phyloP scores from a whole-genome alignment of 2,797 vertebrate genomes.

The Bradypodion pumilum region DNA sequence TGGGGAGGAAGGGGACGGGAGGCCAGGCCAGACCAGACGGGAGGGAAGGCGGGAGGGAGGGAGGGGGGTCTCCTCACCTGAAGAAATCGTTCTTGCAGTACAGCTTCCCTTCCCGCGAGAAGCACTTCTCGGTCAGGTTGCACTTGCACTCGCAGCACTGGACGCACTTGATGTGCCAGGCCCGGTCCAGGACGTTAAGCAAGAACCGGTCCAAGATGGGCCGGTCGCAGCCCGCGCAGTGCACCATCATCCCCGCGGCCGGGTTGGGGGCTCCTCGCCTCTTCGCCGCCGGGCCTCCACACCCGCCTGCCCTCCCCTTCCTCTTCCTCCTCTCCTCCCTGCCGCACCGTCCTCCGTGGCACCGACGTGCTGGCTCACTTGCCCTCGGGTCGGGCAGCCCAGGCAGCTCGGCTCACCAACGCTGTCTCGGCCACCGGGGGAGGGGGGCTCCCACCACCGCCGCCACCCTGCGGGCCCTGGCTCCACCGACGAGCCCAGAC shows the following conservation, averaged over 20 bases:
- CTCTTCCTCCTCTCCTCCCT: background rate
- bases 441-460: background rate
- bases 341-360: background rate
- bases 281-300: background rate
- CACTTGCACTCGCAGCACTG: conserved; percentile 99
- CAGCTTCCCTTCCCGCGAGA: conserved; percentile 97
- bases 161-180: conserved; percentile 98
- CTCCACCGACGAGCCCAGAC: too few species aligned
- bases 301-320: conserved; percentile 33
- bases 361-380: background rate
- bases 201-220: conserved; percentile 98
- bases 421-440: conserved; percentile 21
- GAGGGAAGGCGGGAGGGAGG: background rate
- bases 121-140: conserved; percentile 98
- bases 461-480: too few species aligned
- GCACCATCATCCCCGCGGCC: conserved; percentile 81
- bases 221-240: conserved; percentile 96
- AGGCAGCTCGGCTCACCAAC: background rate
- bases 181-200: conserved; percentile 98
- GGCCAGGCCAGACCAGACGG: too few species aligned
- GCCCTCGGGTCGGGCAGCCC: background rate
- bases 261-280: background rate
- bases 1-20: background rate
- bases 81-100: conserved; percentile 99
- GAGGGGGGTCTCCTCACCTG: conserved; percentile 84